Conservation (phyloP, 2,888 invertebrate species). For the Rhamphomyia laevipes region DNA sequence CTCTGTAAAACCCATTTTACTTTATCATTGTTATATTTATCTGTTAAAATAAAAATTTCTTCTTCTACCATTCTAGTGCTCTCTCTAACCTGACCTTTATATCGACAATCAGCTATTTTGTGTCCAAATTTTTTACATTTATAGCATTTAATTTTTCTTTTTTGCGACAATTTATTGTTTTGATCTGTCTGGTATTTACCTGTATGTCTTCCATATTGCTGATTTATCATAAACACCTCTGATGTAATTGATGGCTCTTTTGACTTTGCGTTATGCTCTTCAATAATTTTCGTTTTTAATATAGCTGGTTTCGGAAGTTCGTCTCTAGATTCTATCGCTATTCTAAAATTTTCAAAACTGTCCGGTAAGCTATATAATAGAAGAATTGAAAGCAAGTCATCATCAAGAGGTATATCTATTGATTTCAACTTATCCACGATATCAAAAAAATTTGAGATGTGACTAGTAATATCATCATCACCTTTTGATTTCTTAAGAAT, state of each 20-base stretch:
- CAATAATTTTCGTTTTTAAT: not conserved
- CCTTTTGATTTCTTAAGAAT: too few species aligned
- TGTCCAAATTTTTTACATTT: not conserved
- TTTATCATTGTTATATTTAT: too few species aligned
- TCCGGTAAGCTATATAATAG: not conserved
- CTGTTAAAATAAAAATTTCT: not conserved
- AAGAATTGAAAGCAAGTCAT: not conserved
- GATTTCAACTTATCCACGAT: not conserved
- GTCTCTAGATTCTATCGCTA: not conserved
- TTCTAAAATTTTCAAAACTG: not conserved
- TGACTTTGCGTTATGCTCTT: not conserved
- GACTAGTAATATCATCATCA: not conserved
- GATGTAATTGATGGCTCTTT: not conserved
- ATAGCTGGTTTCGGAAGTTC: not conserved
- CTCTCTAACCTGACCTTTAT: fast-evolving
- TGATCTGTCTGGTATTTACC: too few species aligned
- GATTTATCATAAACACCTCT: too few species aligned
- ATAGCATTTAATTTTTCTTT: not conserved
- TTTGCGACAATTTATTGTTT: not conserved
- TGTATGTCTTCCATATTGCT: too few species aligned
- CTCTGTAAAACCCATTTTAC: not conserved
- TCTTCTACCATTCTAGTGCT: too few species aligned
- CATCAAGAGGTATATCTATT: not conserved
- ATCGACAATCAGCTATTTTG: not conserved
- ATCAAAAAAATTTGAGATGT: not conserved